Evolutionary conservation across 1,140 invertebrate species (phyloP), one percentile per base, ranked within the genome.

Genomic region (Formica selysi): DNA sequence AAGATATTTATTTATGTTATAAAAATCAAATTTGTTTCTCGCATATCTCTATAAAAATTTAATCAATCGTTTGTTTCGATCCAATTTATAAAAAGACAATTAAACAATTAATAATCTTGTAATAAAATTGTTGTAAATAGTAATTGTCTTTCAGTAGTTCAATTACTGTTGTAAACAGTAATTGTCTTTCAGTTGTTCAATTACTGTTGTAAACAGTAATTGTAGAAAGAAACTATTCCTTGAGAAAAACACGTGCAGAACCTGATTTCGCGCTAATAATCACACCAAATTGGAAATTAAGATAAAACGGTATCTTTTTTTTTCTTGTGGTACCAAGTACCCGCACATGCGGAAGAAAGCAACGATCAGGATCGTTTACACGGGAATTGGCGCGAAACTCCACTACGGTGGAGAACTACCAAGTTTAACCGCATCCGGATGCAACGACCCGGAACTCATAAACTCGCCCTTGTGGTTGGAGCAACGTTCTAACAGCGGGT

Each of bases 361-460:
- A 32, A 64, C 26, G 29, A 73, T 73, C 68, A 73, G 19, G 36
- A 38, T 74, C 38, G 68, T 83, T 83, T 73, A 81, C 79, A 81
- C 36, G n/a, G 29, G 48, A 61, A 71, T 10, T 73, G 26, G 16
- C 36, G 36, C 13, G n/a, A 73, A 73, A 8, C 48, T 73, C 79
- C 26, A 74, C 26, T 59, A 19, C 11, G n/a, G 16, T 8, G 22
- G 36, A 71, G 22, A 59, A 0, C 68, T 74, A 22, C 8, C 51
- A 71, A 64, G 51, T 80, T 85, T 79, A 73, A 88, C 48, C 32
- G 71, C 81, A 57, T 57, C 32, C n/a, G 59, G 85, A 90, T 88
- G 44, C 32, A 61, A 54, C 76, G 74, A 90, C 74, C 65, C 85
- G 85, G 65, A 78, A 85, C 57, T 73, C 78, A 32, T 83, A 38